Base-by-base conservation (phyloP, 2,888 invertebrate species). In the Lamproptera curius region DNA sequence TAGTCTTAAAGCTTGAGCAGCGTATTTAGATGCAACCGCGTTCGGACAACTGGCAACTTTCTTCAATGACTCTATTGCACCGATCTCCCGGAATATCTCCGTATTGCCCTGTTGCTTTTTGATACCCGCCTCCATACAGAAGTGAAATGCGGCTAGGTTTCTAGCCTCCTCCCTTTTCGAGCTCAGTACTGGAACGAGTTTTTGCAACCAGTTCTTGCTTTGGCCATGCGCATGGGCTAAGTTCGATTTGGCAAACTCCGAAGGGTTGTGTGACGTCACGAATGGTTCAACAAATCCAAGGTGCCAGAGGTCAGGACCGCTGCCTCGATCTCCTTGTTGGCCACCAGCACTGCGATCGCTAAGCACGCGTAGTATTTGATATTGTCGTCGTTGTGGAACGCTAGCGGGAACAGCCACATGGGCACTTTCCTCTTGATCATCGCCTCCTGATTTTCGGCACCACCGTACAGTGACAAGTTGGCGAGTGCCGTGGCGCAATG, bases 121-220 rank as follows among this genome's bases (percentile, higher is more conserved):
- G 46, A 99, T 98, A 28, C 97, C 97, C 9, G 99, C 98, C 81
- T 99, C 99, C 97, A 99, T 98, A 70, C 98, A 98, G 76, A 98
- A 95, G 73, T 99, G 99, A 76, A 99, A 99, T 26, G 99, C 98
- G 2, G 98, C 99, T 62, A 99, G 85, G 73, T 97, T 97, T 65
- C 97, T 91, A 0, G 99, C 98, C 80, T 99, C 99, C 71, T 98
- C 97, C 52, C 98, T 90, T 71, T 97, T 96, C 33, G 98, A 98
- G 71, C 95, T 95, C 45, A 99, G 87, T 9, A 99, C 96, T 0
- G 98, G 98, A 2, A 99, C 96, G 56, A 99, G 89, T 62, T 96
- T 90, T 77, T 95, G 92, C 45, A 99, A 86, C 98, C 98, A 98
- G 63, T 95, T 95, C 71, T 95, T 95, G 69, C 97, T 97, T 79